A percentile compares a stretch with the other conserved stretches of the same genome.
phyloP scores from a whole-genome alignment of 2,888 invertebrate species.

The Hirudinaria manillensis region DNA sequence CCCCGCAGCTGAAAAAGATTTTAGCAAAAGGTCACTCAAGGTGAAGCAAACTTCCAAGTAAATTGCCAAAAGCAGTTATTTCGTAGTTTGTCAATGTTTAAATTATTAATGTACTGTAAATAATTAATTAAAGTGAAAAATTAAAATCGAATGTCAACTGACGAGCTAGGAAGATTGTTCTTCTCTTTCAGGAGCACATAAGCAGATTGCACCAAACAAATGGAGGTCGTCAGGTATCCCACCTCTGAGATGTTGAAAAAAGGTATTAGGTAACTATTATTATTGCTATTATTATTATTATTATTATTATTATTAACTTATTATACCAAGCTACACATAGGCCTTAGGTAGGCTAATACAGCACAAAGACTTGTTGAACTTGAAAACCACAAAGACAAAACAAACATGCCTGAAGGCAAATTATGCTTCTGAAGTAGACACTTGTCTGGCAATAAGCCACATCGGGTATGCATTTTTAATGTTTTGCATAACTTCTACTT shows the following conservation, averaged over 20 bases:
- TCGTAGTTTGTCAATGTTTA: not conserved
- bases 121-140: not conserved
- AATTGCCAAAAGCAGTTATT: not conserved
- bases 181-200: slow-evolving; percentile 69
- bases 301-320: not conserved
- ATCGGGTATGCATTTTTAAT: no score
- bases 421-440: no score
- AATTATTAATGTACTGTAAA: not conserved
- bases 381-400: no score
- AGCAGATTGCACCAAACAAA: slow-evolving; percentile 68
- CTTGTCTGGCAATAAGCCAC: no score
- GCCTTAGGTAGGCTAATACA: not conserved
- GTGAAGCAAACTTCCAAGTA: not conserved
- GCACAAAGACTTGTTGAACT: not conserved
- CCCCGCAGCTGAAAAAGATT: slow-evolving; percentile 67
- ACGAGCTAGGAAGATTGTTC: not conserved
- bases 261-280: slow-evolving; percentile 20
- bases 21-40: not conserved
- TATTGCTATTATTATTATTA: not conserved
- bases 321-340: not conserved
- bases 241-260: slow-evolving; percentile 59
- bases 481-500: no score
- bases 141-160: not conserved
- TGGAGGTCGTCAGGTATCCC: slow-evolving; percentile 77
- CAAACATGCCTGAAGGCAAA: no score